Percentiles rank a stretch among this genome's conserved stretches.
Evolutionary conservation across 2,113 vertebrate genomes (phyloP).

Genomic region (Terrapene triunguis): DNA sequence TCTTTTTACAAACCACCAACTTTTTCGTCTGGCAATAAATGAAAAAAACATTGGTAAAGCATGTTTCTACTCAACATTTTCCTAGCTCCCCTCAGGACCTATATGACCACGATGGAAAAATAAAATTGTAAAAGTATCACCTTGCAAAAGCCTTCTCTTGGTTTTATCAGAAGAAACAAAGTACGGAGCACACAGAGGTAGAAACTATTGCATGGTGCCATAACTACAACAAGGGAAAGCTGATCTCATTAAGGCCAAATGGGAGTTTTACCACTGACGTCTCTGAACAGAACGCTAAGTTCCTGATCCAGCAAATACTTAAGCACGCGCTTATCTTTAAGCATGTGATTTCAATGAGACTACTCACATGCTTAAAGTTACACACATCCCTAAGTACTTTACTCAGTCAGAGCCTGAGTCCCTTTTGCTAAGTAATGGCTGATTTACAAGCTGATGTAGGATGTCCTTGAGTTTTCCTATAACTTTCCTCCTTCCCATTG

Average conservation of each 20-base stretch:
- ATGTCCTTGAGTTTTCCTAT: background rate
- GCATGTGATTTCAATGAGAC: background rate
- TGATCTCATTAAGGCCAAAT: background rate
- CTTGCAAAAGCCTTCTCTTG: background rate
- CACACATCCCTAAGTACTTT: accelerated
- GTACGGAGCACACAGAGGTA: background rate
- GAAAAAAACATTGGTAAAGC: background rate
- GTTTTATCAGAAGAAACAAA: background rate
- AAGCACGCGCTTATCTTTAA: background rate
- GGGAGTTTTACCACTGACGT: background rate
- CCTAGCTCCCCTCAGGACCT: background rate
- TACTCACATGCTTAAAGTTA: background rate
- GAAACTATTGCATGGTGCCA: background rate
- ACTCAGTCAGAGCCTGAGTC: background rate
- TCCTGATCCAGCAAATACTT: background rate
- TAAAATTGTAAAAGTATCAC: background rate
- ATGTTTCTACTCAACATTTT: background rate
- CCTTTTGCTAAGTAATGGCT: background rate
- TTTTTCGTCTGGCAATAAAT: background rate
- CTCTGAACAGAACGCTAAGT: background rate
- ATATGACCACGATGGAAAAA: constrained; percentile 15
- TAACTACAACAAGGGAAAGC: background rate
- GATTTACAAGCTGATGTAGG: background rate
- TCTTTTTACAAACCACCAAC: constrained; percentile 65
- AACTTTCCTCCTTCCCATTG: background rate